phyloP scores from a whole-genome alignment of 2,888 invertebrate genomes.

The Synanthedon andrenaeformis region DNA sequence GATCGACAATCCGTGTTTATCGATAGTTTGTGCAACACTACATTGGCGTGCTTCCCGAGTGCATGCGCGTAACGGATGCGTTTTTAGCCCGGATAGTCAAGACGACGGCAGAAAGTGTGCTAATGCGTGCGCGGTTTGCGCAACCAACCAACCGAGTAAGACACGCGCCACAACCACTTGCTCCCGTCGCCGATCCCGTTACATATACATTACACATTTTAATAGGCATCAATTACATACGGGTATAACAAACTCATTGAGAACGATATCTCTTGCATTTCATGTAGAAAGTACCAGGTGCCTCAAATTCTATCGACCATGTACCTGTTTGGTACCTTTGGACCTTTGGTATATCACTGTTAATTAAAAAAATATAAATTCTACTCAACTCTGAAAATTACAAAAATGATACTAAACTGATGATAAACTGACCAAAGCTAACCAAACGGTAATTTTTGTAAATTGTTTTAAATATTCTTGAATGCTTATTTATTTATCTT shows the following conservation, averaged over 20 bases:
- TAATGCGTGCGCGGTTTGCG: slow-evolving; percentile 42
- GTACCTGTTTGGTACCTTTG: no score
- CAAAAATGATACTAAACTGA: no score
- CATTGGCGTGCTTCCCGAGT: slow-evolving; percentile 9
- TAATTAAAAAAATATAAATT: no score
- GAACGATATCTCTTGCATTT: background rate
- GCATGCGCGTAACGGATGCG: slow-evolving; percentile 44
- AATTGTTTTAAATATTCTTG: no score
- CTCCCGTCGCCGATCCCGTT: slow-evolving; percentile 7
- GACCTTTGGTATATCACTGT: no score
- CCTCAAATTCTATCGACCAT: no score
- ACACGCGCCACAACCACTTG: slow-evolving; percentile 28
- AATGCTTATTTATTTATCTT: no score
- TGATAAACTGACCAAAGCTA: no score
- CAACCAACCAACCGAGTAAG: slow-evolving; percentile 49
- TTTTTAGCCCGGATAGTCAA: slow-evolving; percentile 50
- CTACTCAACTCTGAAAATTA: no score
- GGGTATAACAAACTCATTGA: background rate
- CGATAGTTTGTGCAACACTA: background rate
- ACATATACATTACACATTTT: slow-evolving; percentile 1
- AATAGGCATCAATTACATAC: background rate
- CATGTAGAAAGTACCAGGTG: no score
- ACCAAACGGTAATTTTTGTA: no score
- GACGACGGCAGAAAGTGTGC: slow-evolving; percentile 53
- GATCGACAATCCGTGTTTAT: no score